Evolutionary conservation across 2,888 invertebrate species (phyloP), one percentile per base, ranked within the genome.

Genomic region (Acronicta leporina): DNA sequence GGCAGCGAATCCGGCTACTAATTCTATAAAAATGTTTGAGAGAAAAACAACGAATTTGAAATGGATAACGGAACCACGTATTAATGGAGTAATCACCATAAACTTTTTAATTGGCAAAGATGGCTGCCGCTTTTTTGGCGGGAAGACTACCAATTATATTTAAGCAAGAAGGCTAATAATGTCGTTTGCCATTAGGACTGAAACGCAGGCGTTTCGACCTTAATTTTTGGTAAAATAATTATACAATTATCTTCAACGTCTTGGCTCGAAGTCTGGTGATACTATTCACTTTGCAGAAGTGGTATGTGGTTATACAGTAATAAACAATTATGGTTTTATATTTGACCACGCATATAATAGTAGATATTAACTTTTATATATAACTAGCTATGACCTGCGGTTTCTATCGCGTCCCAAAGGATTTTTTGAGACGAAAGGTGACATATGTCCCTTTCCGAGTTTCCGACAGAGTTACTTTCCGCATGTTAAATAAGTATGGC

Each of bases 111-210:
- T 50, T 49, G 41, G 9, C 35, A 14, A 63, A 68, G 40, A 65
- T 65, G 55, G 65, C 56, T 5, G 14, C 42, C 30, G 51, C 9
- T 54, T 63, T 73, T 63, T 42, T 14, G 15, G 54, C 25, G 54
- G 44, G 45, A 62, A 61, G 35, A 44, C 10, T n/a, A 40, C n/a
- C 25, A 67, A 70, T 63, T 72, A 72, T 57, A 38, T 68, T 62
- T 66, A 20, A 5, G 38, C 48, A 46, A 57, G 58, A 55, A 51
- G 44, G 59, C 41, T 40, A 58, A 51, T 53, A 41, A 57, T 62
- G 48, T 66, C 55, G 60, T 73, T 66, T 64, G 50, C 57, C 57
- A 50, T 64, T 63, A 62, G 52, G 48, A 35, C 38, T 35, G 35
- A 41, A 41, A n/a, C 35, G n/a, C 35, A n/a, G 38, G n/a, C 13